Evolutionary conservation across 2,888 invertebrate species (phyloP).

Genomic region (Anodontia alba): DNA sequence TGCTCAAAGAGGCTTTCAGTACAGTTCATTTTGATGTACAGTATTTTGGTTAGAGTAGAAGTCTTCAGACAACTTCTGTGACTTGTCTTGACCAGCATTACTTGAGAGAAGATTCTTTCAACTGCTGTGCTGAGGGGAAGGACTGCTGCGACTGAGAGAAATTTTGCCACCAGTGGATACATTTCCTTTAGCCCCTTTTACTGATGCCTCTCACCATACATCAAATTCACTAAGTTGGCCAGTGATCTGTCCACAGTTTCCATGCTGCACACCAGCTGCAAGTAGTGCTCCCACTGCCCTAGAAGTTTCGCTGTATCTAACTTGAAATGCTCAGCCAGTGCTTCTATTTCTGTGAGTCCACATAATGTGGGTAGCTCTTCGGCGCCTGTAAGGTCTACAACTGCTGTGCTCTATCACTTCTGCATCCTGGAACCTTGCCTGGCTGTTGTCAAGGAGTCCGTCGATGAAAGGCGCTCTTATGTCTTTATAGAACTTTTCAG

Average conservation of each 20-base stretch:
- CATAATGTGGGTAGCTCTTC: too few relatives aligned
- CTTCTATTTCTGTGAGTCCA: too few relatives aligned
- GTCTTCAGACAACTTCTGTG: neutral
- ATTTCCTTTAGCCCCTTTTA: neutral
- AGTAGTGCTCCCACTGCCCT: too few relatives aligned
- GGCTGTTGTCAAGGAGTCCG: too few relatives aligned
- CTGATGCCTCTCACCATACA: neutral
- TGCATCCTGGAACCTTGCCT: too few relatives aligned
- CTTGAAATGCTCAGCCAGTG: too few relatives aligned
- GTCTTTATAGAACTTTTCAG: too few relatives aligned
- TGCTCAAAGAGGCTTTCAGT: too few relatives aligned
- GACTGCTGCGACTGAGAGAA: neutral
- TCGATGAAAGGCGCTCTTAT: too few relatives aligned
- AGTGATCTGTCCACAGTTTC: neutral
- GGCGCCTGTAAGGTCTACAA: neutral
- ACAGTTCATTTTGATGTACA: neutral
- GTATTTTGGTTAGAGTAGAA: neutral
- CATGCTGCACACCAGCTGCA: too few relatives aligned
- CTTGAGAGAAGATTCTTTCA: neutral
- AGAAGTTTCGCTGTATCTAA: too few relatives aligned
- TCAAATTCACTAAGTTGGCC: neutral
- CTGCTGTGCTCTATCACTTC: too few relatives aligned
- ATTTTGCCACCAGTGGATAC: neutral
- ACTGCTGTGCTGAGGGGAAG: neutral
- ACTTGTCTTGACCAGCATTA: neutral